Base-by-base conservation (phyloP, 2,888 invertebrate species). In the Ganaspis brasiliensis region DNA sequence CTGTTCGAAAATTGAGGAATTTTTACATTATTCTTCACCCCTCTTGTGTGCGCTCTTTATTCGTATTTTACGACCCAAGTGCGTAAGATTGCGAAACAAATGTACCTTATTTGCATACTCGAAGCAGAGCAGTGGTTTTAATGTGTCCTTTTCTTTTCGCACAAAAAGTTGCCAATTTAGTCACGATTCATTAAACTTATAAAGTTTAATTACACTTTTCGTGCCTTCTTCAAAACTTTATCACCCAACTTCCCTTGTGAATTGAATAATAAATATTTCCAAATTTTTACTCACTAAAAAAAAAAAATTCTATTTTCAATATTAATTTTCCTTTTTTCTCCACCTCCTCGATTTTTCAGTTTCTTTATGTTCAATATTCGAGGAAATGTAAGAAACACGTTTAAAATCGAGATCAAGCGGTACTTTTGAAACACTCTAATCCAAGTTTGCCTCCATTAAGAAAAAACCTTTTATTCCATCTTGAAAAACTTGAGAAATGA, bases 61-160 rank as follows among this genome's bases (percentile, higher is more conserved):
- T 63, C 63, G 37, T 40, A 35, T 63, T 63, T 63, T 63, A 63
- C 35, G 63, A 63, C 19, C 19, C 63, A 56, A 56, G 56, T 56
- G 56, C 74, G 83, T 84, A 84, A 86, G 81, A 83, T 82, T 82
- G 79, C 77, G 83, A 85, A 83, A 86, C 83, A 83, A 86, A 87
- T 87, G 84, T 86, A 87, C 83, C 82, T 80, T 82, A 85, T 87
- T 87, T 85, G 82, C 86, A 84, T 85, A 85, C 81, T 82, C 82
- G 12, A 61, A 61, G 21, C 19, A 37, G 14, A 40, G 63, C 37
- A 21, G 21, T 35, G 21, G 21, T 63, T 40, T 61, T 61, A 61
- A 37, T 61, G 19, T 35, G 10, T 14, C 14, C 19, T 12, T 21
- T 37, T 63, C 35, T 16, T 35, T 21, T 63, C 40, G 6, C 1